Conservation (phyloP, 2,113 vertebrate genomes). For the Protobothrops flavoviridis region DNA sequence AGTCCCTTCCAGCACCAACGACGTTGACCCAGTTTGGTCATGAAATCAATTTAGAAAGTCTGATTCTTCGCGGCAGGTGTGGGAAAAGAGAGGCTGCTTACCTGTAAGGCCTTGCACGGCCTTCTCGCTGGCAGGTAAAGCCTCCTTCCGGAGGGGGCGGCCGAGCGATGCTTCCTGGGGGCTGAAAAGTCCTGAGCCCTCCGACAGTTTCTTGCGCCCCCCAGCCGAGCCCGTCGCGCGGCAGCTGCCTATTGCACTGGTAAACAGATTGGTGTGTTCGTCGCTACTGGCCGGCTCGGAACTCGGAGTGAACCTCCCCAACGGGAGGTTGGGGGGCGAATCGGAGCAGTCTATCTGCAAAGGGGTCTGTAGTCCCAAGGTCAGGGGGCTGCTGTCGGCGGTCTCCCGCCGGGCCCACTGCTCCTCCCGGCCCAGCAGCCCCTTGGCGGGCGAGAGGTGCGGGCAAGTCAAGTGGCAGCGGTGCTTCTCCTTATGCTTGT, state of each 20-base stretch:
- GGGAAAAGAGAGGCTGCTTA: constrained; percentile 67
- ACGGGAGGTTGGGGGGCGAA: constrained; percentile 63
- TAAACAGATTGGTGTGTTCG: constrained; percentile 90
- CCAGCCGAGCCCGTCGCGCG: constrained; percentile 59
- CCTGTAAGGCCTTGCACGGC: constrained; percentile 74
- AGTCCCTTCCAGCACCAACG: not conserved
- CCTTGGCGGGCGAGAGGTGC: constrained; percentile 73
- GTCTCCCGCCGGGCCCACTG: constrained; percentile 77
- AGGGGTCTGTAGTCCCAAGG: constrained; percentile 75
- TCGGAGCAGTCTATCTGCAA: constrained; percentile 78
- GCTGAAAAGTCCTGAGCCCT: constrained; percentile 70
- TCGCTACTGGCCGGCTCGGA: constrained; percentile 71
- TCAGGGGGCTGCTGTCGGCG: constrained; percentile 59
- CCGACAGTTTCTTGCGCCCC: constrained; percentile 70
- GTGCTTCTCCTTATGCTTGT: constrained; percentile 82
- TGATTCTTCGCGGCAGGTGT: not conserved
- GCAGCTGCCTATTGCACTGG: constrained; percentile 84
- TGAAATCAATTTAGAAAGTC: not conserved
- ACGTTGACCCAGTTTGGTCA: not conserved
- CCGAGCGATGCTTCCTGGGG: constrained; percentile 67
- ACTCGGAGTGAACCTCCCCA: constrained; percentile 72
- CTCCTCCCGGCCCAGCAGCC: constrained; percentile 73
- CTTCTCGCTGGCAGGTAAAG: constrained; percentile 74
- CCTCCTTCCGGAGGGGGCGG: constrained; percentile 77
- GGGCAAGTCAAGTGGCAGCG: constrained; percentile 76